A percentile compares a stretch with the other conserved stretches of the same genome.
These are phyloP conservation scores for Calameuta pallipes DNA, from an alignment of 2,888 invertebrate genomes.

Conservation along the genomic window DNA sequence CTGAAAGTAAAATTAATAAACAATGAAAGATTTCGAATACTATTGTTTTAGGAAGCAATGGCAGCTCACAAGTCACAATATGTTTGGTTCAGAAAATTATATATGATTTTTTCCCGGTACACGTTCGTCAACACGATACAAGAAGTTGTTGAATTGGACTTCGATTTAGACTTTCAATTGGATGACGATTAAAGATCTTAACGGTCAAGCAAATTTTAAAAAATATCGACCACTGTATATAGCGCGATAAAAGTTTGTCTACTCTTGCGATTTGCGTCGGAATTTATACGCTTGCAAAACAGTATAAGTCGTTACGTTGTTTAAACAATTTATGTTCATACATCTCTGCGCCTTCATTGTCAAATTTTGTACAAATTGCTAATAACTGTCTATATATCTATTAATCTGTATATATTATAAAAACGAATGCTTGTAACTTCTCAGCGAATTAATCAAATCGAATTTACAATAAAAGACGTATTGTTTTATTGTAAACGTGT, in stretches of 20 bases:
- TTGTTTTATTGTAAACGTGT: neutral
- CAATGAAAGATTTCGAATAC: slow-evolving; percentile 12
- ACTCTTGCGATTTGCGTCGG: neutral
- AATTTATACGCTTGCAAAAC: neutral
- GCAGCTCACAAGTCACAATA: slow-evolving; percentile 88
- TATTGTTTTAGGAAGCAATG: slow-evolving; percentile 79
- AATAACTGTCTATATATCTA: neutral
- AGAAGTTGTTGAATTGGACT: slow-evolving; percentile 79
- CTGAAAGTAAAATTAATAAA: neutral
- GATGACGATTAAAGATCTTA: slow-evolving; percentile 66
- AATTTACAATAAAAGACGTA: neutral
- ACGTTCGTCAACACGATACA: slow-evolving; percentile 89
- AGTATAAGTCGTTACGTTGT: neutral
- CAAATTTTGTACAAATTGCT: neutral
- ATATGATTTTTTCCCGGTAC: slow-evolving; percentile 90
- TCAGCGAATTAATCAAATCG: neutral
- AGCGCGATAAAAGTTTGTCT: slow-evolving; percentile 8
- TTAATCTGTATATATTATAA: neutral
- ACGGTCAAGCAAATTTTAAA: neutral
- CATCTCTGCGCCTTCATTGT: no score
- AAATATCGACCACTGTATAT: slow-evolving; percentile 4
- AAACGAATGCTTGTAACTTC: neutral
- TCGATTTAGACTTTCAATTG: slow-evolving; percentile 81
- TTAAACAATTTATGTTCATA: neutral
- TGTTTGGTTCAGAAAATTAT: slow-evolving; percentile 93